Evolutionary conservation across 2,888 invertebrate genomes (phyloP).

Genomic region (Lasius fuliginosus): DNA sequence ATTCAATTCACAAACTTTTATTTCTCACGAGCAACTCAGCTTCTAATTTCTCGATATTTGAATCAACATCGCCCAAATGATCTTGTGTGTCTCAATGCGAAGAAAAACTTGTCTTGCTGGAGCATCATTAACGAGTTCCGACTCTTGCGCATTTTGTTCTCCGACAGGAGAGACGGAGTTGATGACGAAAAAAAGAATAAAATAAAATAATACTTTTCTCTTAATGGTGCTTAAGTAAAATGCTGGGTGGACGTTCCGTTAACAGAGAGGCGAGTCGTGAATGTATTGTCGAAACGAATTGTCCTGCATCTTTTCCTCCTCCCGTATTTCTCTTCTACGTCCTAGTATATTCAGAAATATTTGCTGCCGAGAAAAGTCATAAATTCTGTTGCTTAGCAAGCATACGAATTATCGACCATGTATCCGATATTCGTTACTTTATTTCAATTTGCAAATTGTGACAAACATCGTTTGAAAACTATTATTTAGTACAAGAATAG

Average conservation of each 20-base stretch:
- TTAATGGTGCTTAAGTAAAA: slow-evolving; percentile 75
- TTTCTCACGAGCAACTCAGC: not conserved
- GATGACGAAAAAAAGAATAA: slow-evolving; percentile 67
- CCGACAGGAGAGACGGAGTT: slow-evolving; percentile 60
- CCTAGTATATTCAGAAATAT: slow-evolving; percentile 52
- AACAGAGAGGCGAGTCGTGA: slow-evolving; percentile 60
- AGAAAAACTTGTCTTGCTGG: slow-evolving; percentile 63
- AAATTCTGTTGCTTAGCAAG: slow-evolving; percentile 59
- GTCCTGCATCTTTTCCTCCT: slow-evolving; percentile 15
- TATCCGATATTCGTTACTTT: slow-evolving; percentile 42
- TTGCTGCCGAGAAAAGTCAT: slow-evolving; percentile 49
- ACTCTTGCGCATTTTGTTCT: slow-evolving; percentile 53
- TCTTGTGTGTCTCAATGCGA: slow-evolving; percentile 60
- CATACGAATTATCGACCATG: slow-evolving; percentile 56
- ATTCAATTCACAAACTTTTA: not conserved
- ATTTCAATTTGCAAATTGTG: not conserved
- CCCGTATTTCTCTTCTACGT: slow-evolving; percentile 26
- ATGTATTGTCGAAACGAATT: slow-evolving; percentile 68
- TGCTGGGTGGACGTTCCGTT: slow-evolving; percentile 64
- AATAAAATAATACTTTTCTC: slow-evolving; percentile 72
- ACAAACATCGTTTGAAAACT: not conserved
- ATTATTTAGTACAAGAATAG: not conserved
- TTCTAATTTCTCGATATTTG: not conserved
- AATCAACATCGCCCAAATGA: slow-evolving; percentile 33
- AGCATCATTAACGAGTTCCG: slow-evolving; percentile 70